phyloP scores from a whole-genome alignment of 35 echinoderm and acorn worm species.

The Heliocidaris erythrogramma region DNA sequence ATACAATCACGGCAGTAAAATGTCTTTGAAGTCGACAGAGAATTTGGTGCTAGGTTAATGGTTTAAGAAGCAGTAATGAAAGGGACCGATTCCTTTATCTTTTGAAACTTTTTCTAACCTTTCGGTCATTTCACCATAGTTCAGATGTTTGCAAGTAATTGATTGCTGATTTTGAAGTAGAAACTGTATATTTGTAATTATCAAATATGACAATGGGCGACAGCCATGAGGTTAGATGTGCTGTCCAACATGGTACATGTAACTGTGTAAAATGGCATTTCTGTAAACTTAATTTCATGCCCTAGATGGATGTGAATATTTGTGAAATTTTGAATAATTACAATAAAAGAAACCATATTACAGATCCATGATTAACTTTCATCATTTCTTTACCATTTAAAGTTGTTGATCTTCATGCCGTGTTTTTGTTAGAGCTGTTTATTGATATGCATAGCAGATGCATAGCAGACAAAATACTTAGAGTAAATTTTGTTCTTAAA shows the following conservation, averaged over 20 bases:
- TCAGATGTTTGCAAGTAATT: not conserved
- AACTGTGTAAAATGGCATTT: not conserved
- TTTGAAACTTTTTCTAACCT: too few relatives aligned
- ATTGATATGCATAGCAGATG: too few relatives aligned
- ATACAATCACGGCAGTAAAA: not conserved
- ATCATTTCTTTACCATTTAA: not conserved
- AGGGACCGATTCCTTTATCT: not conserved
- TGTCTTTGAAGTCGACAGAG: not conserved
- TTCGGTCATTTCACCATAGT: not conserved
- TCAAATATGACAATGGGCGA: not conserved
- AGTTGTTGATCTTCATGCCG: too few relatives aligned
- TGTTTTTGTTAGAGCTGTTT: too few relatives aligned
- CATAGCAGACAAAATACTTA: too few relatives aligned
- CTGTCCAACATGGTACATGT: not conserved
- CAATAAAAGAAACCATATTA: conserved; percentile 19
- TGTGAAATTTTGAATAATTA: not conserved
- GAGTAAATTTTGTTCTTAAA: too few relatives aligned
- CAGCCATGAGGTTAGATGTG: not conserved
- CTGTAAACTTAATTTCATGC: not conserved
- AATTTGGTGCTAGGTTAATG: not conserved
- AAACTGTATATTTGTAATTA: not conserved
- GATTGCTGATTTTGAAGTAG: not conserved
- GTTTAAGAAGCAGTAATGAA: not conserved
- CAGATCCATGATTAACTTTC: not conserved
- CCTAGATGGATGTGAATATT: not conserved